phyloP scores from a whole-genome alignment of 2,113 vertebrate species.

The Catharus fuscescens region DNA sequence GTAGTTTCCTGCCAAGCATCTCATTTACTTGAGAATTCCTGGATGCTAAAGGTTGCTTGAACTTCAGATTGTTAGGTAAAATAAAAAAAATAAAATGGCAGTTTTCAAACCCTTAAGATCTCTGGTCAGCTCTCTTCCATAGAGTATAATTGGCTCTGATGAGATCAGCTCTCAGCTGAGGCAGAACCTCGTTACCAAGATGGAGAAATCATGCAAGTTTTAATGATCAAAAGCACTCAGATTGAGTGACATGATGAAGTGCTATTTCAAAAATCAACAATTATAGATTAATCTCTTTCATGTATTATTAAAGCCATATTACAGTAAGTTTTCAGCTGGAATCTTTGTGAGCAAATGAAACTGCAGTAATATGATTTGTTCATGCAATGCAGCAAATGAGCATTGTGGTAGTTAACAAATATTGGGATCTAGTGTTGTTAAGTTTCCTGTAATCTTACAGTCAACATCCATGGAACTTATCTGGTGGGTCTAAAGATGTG shows the following conservation, averaged over 20 bases:
- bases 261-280: constrained; percentile 54
- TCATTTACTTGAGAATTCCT: not conserved
- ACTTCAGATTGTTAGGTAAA: not conserved
- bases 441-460: not conserved
- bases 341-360: constrained; percentile 16
- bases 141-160: constrained; percentile 52
- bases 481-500: not conserved
- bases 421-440: not conserved
- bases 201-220: constrained; percentile 38
- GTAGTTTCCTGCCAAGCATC: not conserved
- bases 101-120: not conserved
- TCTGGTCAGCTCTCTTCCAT: not conserved
- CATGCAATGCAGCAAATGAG: not conserved
- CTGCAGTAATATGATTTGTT: not conserved
- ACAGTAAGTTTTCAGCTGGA: constrained; percentile 28
- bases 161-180: constrained; percentile 53
- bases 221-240: constrained; percentile 58
- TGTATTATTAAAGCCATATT: constrained; percentile 59
- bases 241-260: constrained; percentile 58
- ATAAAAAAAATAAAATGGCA: not conserved
- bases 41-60: not conserved
- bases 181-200: not conserved
- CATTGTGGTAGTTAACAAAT: not conserved
- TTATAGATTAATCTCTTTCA: constrained; percentile 59
- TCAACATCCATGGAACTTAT: accelerated